Evolutionary conservation across 2,113 vertebrate species (phyloP), one percentile per base, ranked within the genome.

Genomic region (Zonotrichia leucophrys): DNA sequence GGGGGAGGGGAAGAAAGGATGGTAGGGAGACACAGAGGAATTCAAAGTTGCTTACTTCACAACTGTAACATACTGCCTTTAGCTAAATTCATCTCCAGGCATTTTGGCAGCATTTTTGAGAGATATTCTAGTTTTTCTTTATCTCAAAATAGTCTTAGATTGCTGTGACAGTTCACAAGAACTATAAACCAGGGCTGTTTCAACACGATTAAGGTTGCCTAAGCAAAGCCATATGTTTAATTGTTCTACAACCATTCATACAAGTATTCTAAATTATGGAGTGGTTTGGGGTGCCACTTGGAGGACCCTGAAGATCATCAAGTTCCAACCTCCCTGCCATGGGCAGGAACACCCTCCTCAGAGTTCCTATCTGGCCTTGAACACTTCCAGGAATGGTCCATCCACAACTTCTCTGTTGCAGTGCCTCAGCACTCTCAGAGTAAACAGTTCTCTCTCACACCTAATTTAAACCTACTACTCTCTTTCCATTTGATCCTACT

Each of bases 1-100:
- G 12, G 9, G 1, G 1, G 8, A 4, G 3, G 2, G 17, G 12
- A 10, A 5, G 6, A 3, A 22, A 10, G n/a, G 21, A 21, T 53
- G 25, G 7, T 16, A 33, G 17, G 44, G 58, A 50, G 19, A 70
- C 28, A 73, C 12, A 33, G 23, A 64, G 59, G 33, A 74, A 89
- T 59, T 81, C 69, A 91, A 72, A 91, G 56, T 33, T 60, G 28
- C 17, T 68, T 24, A 30, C 15, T 76, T 68, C 22, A 41, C 22
- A 87, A 13, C 12, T 44, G 20, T 35, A 81, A 55, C 42, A 70
- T 15, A 58, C 6, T 79, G 12, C 39, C 90, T 76, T 85, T 49
- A 68, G 58, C 12, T 33, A 87, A 86, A 83, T 28, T 55, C 2
- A 59, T 47, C 68, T 77, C 46, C 39, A 75, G 42, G 52, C 41